Base-by-base conservation (phyloP, 1,140 invertebrate genomes). In the Atta colombica region DNA sequence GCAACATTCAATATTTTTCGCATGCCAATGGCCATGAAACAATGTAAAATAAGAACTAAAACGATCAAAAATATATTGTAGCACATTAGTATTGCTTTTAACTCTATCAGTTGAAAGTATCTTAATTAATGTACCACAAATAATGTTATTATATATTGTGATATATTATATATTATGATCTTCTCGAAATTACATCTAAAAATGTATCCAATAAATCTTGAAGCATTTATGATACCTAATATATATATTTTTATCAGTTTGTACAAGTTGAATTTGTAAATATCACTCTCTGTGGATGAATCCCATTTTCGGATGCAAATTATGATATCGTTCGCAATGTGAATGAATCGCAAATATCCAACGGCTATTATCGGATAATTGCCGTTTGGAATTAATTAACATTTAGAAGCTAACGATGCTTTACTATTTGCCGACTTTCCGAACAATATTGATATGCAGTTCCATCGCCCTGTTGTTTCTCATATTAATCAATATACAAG, bases 331-430 rank as follows among this genome's bases (percentile, higher is more conserved):
- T 61, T 82, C 35, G n/a, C 68, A 31, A 84, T 18, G 39, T 35
- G 39, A 84, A 74, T 51, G 55, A 18, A 82, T 55, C 55, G 77
- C 63, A 80, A 63, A 75, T 61, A 61, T 84, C 45, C 45, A 51
- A 31, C 55, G 69, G 55, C 55, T 72, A 75, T 84, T 84, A 75
- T 74, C 68, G 68, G 69, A 75, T 84, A 74, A 84, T 84, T 84
- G 69, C 55, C 18, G 39, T 61, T 84, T 84, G 74, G 69, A 84
- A 84, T 84, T 82, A 74, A 82, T 82, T 84, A 80, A 80, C 77
- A 74, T 84, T 84, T 84, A 74, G 39, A 75, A 84, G 55, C 35
- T 72, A 61, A 35, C 69, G 39, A 61, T 75, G 80, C 80, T 28
- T 84, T 31, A 58, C n/a, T 63, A 74, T 60, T 61, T 74, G 12